Conservation (phyloP, 2,113 vertebrate genomes). For the Aleadryas rufinucha region DNA sequence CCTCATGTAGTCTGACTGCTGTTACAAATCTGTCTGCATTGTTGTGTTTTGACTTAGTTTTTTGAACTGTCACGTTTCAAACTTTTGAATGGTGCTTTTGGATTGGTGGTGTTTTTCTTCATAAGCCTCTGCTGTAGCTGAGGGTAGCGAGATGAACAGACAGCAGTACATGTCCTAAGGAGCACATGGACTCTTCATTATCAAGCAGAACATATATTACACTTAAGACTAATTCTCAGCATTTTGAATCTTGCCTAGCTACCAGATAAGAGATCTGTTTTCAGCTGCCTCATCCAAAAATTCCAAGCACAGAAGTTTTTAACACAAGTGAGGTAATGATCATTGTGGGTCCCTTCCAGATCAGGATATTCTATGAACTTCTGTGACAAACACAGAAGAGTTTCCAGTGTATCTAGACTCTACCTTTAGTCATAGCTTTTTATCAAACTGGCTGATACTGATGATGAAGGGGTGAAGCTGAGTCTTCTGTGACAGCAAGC, state of each 20-base stretch:
- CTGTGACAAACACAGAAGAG: background rate
- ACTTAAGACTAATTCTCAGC: background rate
- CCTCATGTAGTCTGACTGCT: background rate
- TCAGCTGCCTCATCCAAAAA: background rate
- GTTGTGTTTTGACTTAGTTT: background rate
- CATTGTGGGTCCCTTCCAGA: background rate
- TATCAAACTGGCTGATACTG: background rate
- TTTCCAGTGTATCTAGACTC: background rate
- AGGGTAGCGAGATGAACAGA: accelerated
- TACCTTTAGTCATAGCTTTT: background rate
- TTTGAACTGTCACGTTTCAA: background rate
- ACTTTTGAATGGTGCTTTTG: background rate
- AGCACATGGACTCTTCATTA: background rate
- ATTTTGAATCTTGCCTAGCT: background rate
- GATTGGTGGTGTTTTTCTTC: background rate
- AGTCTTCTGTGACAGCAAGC: background rate
- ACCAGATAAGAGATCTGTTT: background rate
- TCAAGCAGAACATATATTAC: background rate
- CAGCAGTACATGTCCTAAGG: background rate
- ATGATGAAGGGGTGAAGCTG: background rate
- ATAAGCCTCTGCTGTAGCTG: background rate
- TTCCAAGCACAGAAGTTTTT: background rate
- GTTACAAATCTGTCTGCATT: accelerated
- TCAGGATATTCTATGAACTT: background rate
- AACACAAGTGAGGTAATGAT: background rate